Evolutionary conservation across 1,140 invertebrate species (phyloP), one percentile per base, ranked within the genome.

Genomic region (Teleogryllus occipitalis): DNA sequence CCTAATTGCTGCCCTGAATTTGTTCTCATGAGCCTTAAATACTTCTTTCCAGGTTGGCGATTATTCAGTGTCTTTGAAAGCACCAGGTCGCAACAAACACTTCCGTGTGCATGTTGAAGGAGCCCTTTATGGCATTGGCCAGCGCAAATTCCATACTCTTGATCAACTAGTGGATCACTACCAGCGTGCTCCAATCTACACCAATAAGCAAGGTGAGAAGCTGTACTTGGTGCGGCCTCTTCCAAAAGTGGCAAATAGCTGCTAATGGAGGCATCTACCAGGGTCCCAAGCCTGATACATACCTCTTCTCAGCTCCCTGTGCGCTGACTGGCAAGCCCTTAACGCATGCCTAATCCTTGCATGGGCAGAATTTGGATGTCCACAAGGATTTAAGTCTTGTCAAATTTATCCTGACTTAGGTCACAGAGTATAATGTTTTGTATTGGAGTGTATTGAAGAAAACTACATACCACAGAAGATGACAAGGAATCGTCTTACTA

Each of bases 81-180:
- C 98, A 75, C 94, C 96, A 76, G 95, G 95, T 49, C 93, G 97
- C 81, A 99, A 99, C 88, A 99, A 99, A 87, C 98, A 99, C 88
- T 99, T 99, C 88, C 93, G 98, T 84, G 97, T 99, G 81, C 97
- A 98, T 85, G 96, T 98, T 75, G 96, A 98, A 87, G 95, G 95
- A 82, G 92, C 91, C 47, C 90, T 96, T 79, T 98, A 97, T 85
- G 97, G 96, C 86, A 99, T 99, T 86, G 98, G 98, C 74, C 97
- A 98, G 88, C 93, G 98, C 84, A 97, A 96, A 88, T 99, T 99
- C 87, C 93, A 95, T 82, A 95, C 95, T 75, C 88, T 99, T 83
- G 97, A 99, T 86, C 97, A 98, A 86, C 89, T 99, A 81, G 97
- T 99, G 82, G 95, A 98, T 85, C 98, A 99, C 88, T 99, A 99